Evolutionary conservation across 2,888 invertebrate genomes (phyloP), one percentile per base, ranked within the genome.

Genomic region (Lepidochitona cinerea): DNA sequence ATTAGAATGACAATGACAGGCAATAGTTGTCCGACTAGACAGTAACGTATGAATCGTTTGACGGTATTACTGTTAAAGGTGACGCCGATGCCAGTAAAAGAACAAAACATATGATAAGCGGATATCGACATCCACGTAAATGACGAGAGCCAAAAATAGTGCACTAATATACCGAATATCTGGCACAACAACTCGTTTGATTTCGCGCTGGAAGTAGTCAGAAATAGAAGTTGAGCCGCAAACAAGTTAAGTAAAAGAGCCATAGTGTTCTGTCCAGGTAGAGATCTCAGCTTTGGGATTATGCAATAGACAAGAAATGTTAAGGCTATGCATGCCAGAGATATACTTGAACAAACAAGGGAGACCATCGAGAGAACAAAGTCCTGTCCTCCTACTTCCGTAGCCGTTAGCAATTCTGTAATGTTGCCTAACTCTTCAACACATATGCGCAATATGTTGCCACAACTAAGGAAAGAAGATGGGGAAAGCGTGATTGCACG

Each of bases 51-150:
- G n/a, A n/a, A n/a, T n/a, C n/a, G n/a, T n/a, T n/a, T n/a, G n/a
- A n/a, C n/a, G n/a, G n/a, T n/a, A n/a, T n/a, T n/a, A n/a, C n/a
- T n/a, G n/a, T n/a, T n/a, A n/a, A n/a, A n/a, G n/a, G n/a, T n/a
- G n/a, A n/a, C n/a, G n/a, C n/a, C n/a, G n/a, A n/a, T n/a, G n/a
- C n/a, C n/a, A n/a, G 66, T 66, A 36, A 66, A 66, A 12, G 12
- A 35, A n/a, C 1, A 23, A 26, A 36, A 66, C 66, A 66, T 66
- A 18, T 66, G 35, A 37, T 66, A 66, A n/a, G 66, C 66, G 1
- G 35, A 66, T 2, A 66, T 9, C n/a, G 35, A 18, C 66, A 66
- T 66, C 66, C 66, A 66, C 6, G 66, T 29, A 66, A 66, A 66
- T 6, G 66, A 66, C 3, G 66, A n/a, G 2, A 66, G 14, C 66